Percentiles rank a stretch among this genome's conserved stretches.
These are phyloP conservation scores for Rhopalosiphum padi DNA, from an alignment of 1,140 invertebrate species.

Conservation along the genomic window DNA sequence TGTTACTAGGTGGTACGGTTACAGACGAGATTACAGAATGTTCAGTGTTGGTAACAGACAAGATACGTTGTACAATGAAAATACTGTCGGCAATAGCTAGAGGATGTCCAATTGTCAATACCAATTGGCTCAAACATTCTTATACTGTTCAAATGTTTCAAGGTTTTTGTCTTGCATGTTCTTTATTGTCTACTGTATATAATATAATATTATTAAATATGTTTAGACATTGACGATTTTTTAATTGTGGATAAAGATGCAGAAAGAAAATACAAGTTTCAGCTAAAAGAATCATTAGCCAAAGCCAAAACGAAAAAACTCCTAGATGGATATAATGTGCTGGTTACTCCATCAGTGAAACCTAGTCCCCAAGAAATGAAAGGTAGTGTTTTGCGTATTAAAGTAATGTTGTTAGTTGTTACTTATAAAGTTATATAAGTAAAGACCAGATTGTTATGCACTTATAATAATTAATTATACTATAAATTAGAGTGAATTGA, in stretches of 20 bases:
- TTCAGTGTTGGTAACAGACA: constrained; percentile 66
- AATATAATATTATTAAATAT: not conserved
- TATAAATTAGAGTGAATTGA: not conserved
- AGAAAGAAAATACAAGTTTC: constrained; percentile 65
- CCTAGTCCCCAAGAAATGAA: constrained; percentile 65
- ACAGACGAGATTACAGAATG: constrained; percentile 63
- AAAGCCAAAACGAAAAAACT: constrained; percentile 63
- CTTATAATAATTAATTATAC: not conserved
- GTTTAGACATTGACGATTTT: constrained; percentile 62
- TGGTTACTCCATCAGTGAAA: constrained; percentile 65
- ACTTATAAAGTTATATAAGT: not conserved
- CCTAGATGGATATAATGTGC: constrained; percentile 63
- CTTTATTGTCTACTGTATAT: not conserved
- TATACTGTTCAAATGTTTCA: constrained; percentile 61
- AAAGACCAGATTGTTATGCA: not conserved
- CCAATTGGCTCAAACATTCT: constrained; percentile 65
- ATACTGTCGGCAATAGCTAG: constrained; percentile 65
- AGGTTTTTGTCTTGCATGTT: not conserved
- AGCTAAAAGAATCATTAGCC: constrained; percentile 63
- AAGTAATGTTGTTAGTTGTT: constrained; percentile 46
- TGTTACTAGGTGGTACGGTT: constrained; percentile 63
- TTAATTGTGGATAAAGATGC: constrained; percentile 64
- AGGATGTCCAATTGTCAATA: constrained; percentile 65
- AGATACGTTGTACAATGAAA: constrained; percentile 66
- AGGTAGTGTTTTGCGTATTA: constrained; percentile 61